Percentiles rank a stretch among this genome's conserved stretches.
These are phyloP conservation scores for Macquaria australasica DNA, from an alignment of 2,113 vertebrate species.

Conservation along the genomic window DNA sequence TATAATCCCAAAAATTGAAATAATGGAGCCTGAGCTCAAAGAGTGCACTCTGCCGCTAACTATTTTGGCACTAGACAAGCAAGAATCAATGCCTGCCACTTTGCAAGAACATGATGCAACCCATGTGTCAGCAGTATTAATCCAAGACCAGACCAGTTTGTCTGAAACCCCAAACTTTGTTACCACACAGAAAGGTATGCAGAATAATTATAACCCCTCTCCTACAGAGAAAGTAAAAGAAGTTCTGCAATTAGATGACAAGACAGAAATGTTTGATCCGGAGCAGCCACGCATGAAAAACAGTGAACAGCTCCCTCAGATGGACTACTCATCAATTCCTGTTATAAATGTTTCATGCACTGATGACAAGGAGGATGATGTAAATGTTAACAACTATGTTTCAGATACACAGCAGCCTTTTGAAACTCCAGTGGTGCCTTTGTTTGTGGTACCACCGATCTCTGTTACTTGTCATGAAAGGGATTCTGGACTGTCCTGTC, in stretches of 20 bases:
- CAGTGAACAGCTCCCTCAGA: slow-evolving; percentile 43
- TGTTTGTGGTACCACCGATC: slow-evolving; percentile 63
- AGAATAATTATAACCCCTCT: slow-evolving; percentile 44
- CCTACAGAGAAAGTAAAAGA: slow-evolving; percentile 41
- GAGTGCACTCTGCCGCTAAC: slow-evolving; percentile 58
- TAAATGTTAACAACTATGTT: neutral
- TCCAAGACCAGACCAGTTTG: slow-evolving; percentile 18
- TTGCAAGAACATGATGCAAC: slow-evolving; percentile 61
- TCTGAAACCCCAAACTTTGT: slow-evolving; percentile 16
- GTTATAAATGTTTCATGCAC: slow-evolving; percentile 74
- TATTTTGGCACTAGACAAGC: slow-evolving; percentile 57
- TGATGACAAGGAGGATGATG: slow-evolving; percentile 60
- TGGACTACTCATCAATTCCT: slow-evolving; percentile 65
- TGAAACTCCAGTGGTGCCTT: slow-evolving; percentile 43
- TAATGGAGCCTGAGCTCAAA: slow-evolving; percentile 71
- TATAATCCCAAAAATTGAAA: slow-evolving; percentile 68
- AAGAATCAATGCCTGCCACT: slow-evolving; percentile 37
- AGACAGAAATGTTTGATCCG: slow-evolving; percentile 19
- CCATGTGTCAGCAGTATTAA: slow-evolving; percentile 33
- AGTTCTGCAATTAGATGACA: slow-evolving; percentile 53
- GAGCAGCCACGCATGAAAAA: slow-evolving; percentile 5
- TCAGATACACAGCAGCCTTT: slow-evolving; percentile 25
- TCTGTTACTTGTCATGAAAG: slow-evolving; percentile 72
- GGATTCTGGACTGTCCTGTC: slow-evolving; percentile 23
- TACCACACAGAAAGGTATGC: slow-evolving; percentile 47